Base-by-base conservation (phyloP, 2,113 vertebrate species). In the Rhinoderma darwinii region DNA sequence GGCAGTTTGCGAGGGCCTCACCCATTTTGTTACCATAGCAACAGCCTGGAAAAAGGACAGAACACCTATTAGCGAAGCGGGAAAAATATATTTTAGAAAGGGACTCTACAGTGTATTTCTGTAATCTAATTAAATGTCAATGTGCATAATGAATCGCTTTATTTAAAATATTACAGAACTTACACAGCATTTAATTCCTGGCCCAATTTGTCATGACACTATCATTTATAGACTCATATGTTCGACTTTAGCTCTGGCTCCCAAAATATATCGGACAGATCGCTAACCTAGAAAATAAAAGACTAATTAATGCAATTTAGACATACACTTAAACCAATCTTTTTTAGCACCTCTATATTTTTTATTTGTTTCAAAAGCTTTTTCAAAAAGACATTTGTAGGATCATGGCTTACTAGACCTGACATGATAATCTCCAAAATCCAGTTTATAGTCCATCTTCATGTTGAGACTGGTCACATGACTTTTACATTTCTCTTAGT, bases 1-100 rank as follows among this genome's bases (percentile, higher is more conserved):
- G 96, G 95, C 95, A 96, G 95, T 96, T 79, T 96, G 95, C 95
- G 94, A 93, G 94, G 94, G 96, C 97, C 96, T 99, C 96, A 96
- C 96, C 97, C 97, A 97, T 96, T 97, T 95, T 95, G 97, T 99
- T 95, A 96, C 95, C 96, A 98, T 98, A 96, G 97, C 96, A 97
- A 99, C 98, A 95, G 94, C 95, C 95, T 95, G 95, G 93, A 95
- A 95, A n/a, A 92, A 92, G 92, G 94, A 94, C 92, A 92, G 47
- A 88, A 79, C 92, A 96, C 96, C 96, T 95, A 91, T 93, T 91
- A 92, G 89, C 89, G 91, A 91, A 92, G 92, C 92, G 91, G 91
- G 92, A 93, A 93, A 72, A 91, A 90, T 92, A 93, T 93, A 94
- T 95, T 95, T 95, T 90, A 92, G 92, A 91, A 82, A 92, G 92